phyloP scores from a whole-genome alignment of 1,140 invertebrate species.

The Campodea augens region DNA sequence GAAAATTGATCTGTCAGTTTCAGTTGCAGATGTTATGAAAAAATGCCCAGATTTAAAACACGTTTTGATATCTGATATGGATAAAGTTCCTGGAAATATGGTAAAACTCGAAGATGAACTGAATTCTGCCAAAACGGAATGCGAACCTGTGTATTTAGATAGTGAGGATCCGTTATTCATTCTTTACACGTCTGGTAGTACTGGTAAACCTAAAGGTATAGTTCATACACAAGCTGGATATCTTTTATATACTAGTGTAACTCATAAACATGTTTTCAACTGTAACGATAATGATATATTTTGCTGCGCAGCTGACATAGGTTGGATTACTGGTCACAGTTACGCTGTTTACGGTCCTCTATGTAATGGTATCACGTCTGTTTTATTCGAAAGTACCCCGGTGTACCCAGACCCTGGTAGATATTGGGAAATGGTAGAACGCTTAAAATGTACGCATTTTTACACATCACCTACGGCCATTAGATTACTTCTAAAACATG shows the following conservation, averaged over 20 bases:
- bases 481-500: constrained; percentile 27
- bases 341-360: constrained; percentile 36
- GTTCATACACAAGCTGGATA: constrained; percentile 32
- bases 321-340: constrained; percentile 35
- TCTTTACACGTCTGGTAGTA: constrained; percentile 35
- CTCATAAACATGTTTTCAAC: constrained; percentile 30
- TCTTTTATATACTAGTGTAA: constrained; percentile 28
- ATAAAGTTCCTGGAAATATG: no score
- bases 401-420: constrained; percentile 32
- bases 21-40: no score
- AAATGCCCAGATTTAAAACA: no score
- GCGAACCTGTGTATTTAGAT: constrained; percentile 24
- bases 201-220: constrained; percentile 34
- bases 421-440: constrained; percentile 33
- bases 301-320: constrained; percentile 35
- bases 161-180: constrained; percentile 34
- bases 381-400: constrained; percentile 35
- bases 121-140: constrained; percentile 13
- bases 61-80: no score
- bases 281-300: constrained; percentile 28
- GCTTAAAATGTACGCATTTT: constrained; percentile 30
- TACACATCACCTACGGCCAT: constrained; percentile 34
- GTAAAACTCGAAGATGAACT: no score
- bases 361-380: constrained; percentile 30
- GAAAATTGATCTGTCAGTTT: no score